Base-by-base conservation (phyloP, 2,888 invertebrate species). In the Stegana nigrithorax region DNA sequence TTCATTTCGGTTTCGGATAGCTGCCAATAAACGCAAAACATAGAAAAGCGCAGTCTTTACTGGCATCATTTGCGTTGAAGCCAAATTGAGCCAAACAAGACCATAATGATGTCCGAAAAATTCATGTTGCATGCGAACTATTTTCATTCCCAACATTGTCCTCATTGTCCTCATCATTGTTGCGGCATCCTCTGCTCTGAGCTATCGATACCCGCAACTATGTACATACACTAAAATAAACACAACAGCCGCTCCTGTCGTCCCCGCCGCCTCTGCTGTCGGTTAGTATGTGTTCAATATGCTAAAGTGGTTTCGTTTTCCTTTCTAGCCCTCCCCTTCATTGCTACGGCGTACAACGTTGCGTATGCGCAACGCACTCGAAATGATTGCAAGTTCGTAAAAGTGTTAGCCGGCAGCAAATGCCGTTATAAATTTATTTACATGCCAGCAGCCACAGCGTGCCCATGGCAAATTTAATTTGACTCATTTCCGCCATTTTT, bases 11-110 rank as follows among this genome's bases (percentile, higher is more conserved):
- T 45, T 47, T 23, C 47, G 12, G 12, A 47, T 25, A 25, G 23
- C 14, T 47, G 47, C 47, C 47, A 47, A 47, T 47, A 47, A 14
- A 26, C 26, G 21, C 14, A 51, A 27, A 51, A 51, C 27, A 7
- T 17, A 23, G 53, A 29, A 53, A 53, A 53, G 29, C 53, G 29
- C 53, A 17, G 53, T 12, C 32, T 10, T 53, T 53, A 53, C 32
- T 53, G 53, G 53, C 53, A 53, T 32, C 53, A 53, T 53, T 53
- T 53, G 53, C 53, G 17, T 53, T 19, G 29, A 8, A 26, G 19
- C 36, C 32, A 32, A 53, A 53, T 53, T 53, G 12, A 8, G 21
- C 19, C 19, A 19, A 53, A 53, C 53, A 21, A 21, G 53, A 12
- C 53, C 25, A 25, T 25, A 50, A 50, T 50, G 25, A 25, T 50